A percentile compares a stretch with the other conserved stretches of the same genome.
phyloP scores from a whole-genome alignment of 1,140 invertebrate genomes.

The Drosophila sucinea region DNA sequence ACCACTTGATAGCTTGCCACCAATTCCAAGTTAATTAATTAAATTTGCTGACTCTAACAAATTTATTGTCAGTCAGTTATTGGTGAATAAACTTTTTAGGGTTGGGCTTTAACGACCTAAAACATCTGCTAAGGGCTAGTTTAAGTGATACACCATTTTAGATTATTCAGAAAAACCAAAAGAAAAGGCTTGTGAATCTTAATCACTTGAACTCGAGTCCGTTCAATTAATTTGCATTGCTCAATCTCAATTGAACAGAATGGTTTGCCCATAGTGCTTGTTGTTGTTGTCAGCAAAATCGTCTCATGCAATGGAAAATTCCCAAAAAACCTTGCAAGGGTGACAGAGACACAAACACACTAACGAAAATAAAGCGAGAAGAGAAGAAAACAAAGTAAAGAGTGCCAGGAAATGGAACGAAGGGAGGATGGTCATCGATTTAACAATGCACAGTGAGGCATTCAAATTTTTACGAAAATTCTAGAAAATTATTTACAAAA shows the following conservation, averaged over 20 bases:
- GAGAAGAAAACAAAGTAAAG: neutral
- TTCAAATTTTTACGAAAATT: too few relatives aligned
- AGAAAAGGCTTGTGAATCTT: neutral
- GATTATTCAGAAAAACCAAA: too few relatives aligned
- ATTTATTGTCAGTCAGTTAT: too few relatives aligned
- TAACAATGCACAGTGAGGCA: constrained; percentile 44
- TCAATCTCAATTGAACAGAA: constrained; percentile 21
- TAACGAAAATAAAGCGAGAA: neutral
- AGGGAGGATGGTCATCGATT: constrained; percentile 62
- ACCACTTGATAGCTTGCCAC: neutral
- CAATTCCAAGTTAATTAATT: constrained; percentile 1
- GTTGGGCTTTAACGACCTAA: neutral
- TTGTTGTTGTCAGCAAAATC: constrained; percentile 16
- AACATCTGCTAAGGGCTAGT: too few relatives aligned
- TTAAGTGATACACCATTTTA: too few relatives aligned
- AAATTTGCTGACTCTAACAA: neutral
- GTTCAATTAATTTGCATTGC: neutral
- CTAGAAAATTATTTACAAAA: too few relatives aligned
- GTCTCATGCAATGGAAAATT: constrained; percentile 64
- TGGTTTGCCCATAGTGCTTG: neutral
- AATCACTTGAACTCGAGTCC: constrained; percentile 3
- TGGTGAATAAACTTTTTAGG: too few relatives aligned
- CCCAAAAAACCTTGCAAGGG: constrained; percentile 44
- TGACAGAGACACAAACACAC: neutral
- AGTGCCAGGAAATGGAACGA: constrained; percentile 3